phyloP scores from a whole-genome alignment of 2,888 invertebrate species.

The Hydrotaea diabolus region DNA sequence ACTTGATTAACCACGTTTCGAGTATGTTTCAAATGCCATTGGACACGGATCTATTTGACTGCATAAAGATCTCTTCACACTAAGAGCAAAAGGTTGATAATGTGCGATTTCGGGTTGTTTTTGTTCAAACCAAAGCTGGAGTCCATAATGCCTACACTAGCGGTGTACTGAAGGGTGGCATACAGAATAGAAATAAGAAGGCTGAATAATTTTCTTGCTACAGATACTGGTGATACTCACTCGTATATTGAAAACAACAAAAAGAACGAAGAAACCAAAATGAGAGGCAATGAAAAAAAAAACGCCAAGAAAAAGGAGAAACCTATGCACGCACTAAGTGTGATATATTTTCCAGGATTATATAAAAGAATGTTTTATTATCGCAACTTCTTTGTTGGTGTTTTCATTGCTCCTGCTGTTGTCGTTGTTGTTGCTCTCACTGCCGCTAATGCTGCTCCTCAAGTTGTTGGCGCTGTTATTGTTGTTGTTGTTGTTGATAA shows the following conservation, averaged over 20 bases:
- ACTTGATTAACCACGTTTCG: too few species aligned
- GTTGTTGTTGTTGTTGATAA: slow-evolving; percentile 41
- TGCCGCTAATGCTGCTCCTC: slow-evolving; percentile 7
- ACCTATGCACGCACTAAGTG: slow-evolving; percentile 78
- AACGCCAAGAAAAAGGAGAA: slow-evolving; percentile 25
- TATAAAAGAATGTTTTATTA: slow-evolving; percentile 73
- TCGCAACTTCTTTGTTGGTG: slow-evolving; percentile 54
- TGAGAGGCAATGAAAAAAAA: slow-evolving; percentile 17
- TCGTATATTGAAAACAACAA: slow-evolving; percentile 42
- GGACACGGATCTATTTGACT: too few species aligned
- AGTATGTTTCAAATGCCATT: too few species aligned
- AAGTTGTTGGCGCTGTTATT: slow-evolving; percentile 43
- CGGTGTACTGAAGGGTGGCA: neutral
- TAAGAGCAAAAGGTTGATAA: too few species aligned
- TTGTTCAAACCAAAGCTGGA: neutral
- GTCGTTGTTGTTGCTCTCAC: slow-evolving; percentile 47
- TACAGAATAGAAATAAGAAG: slow-evolving; percentile 40
- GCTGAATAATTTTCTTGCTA: slow-evolving; percentile 62
- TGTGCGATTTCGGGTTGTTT: neutral
- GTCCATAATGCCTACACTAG: neutral
- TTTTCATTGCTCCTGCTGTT: slow-evolving; percentile 30
- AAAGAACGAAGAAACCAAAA: slow-evolving; percentile 20
- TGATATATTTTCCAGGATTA: slow-evolving; percentile 81
- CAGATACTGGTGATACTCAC: slow-evolving; percentile 63
- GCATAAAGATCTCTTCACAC: too few species aligned